These are phyloP conservation scores for Pomacea maculata DNA, from an alignment of 1,140 invertebrate species.

Conservation along the genomic window DNA sequence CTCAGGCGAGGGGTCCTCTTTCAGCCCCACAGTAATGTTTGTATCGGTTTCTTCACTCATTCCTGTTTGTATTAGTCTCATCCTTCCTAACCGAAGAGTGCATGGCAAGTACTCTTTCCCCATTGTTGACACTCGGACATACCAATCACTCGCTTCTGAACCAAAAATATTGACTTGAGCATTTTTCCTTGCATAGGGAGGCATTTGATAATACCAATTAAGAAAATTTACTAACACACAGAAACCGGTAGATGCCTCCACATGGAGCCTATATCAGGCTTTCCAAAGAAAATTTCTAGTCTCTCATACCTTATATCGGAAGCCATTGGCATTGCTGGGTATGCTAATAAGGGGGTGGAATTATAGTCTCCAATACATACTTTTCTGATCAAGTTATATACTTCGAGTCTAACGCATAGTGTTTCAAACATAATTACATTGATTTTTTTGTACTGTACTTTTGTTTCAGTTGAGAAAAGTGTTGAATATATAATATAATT, in stretches of 20 bases:
- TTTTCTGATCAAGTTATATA: no score
- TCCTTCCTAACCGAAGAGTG: conserved; percentile 16
- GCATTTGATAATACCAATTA: neutral
- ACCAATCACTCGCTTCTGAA: conserved; percentile 17
- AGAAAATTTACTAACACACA: neutral
- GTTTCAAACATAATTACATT: no score
- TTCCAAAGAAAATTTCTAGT: neutral
- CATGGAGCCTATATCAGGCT: conserved; percentile 6
- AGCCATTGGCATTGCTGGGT: conserved; percentile 23
- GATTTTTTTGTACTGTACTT: no score
- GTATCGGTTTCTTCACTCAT: conserved; percentile 24
- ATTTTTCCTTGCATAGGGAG: conserved; percentile 1
- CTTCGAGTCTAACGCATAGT: no score
- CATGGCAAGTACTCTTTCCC: conserved; percentile 3
- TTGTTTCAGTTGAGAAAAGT: neutral
- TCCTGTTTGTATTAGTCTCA: conserved; percentile 20
- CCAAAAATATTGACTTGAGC: neutral
- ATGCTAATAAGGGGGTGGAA: conserved; percentile 35
- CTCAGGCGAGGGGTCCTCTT: conserved; percentile 9
- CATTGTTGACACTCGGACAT: conserved; percentile 28
- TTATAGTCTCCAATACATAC: conserved; percentile 8
- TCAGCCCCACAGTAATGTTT: conserved; percentile 12
- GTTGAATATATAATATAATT: neutral
- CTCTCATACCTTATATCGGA: neutral
- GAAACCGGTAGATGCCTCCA: neutral